Base-by-base conservation (phyloP, 2,113 vertebrate genomes). In the Anguilla japonica region DNA sequence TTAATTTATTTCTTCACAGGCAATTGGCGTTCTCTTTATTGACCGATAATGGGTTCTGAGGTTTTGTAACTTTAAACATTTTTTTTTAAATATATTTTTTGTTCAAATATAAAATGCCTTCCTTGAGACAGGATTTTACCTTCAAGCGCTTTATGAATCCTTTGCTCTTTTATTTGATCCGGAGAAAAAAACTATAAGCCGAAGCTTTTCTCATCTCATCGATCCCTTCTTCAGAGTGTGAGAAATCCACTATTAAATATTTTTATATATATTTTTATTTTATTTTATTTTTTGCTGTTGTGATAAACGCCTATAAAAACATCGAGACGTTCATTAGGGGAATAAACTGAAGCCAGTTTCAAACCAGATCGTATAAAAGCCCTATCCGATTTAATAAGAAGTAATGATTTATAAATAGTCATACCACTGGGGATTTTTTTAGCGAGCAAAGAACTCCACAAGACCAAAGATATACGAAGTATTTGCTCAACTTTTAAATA, bases 321-420 rank as follows among this genome's bases (percentile, higher is more conserved):
- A 83, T 87, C 88, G 88, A 89, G 92, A 34, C 34, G 89, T 92
- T 94, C 93, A 90, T 95, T 94, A 95, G 90, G 89, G 90, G 89
- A 39, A 91, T 91, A 91, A 94, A 92, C 80, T 82, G 43, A 57
- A 92, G 91, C 87, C 91, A 89, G 89, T 90, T 94, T 92, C 86
- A 93, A 93, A 86, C 43, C 82, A 67, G 22, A 86, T 82, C 90
- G 87, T 93, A 93, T 93, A 92, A 94, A 93, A 91, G 83, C 80
- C 88, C 85, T 89, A 91, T 92, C 88, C 89, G 86, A 89, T 89
- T 86, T 90, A 93, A 93, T 91, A 93, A 92, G 89, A 53, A 53
- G 50, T 53, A 92, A 93, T 93, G 82, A 88, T 92, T 92, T 91
- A 89, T 91, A 67, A 5, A 92, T 91, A 87, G 79, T 83, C 82